Evolutionary conservation across 2,113 vertebrate species (phyloP).

Genomic region (Spermophilus dauricus): DNA sequence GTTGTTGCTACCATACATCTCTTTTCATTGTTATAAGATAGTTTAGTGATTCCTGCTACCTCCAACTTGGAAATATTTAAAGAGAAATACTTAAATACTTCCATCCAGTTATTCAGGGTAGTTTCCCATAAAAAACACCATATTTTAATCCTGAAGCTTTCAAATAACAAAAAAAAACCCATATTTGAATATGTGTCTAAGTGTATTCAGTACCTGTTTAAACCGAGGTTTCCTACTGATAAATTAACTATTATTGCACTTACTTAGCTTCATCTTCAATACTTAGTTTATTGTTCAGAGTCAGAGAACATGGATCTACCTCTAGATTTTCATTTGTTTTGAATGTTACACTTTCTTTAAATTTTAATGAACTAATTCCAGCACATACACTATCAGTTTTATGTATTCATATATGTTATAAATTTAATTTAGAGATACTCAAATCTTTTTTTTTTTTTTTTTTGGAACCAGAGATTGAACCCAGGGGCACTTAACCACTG

Average conservation of each 20-base stretch:
- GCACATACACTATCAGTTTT: constrained; percentile 3
- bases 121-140: neutral
- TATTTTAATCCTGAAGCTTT: neutral
- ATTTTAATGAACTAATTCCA: neutral
- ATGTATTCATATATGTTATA: neutral
- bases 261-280: neutral
- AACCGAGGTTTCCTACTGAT: neutral
- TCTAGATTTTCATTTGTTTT: neutral
- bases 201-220: neutral
- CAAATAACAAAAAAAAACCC: neutral
- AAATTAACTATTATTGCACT: neutral
- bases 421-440: constrained; percentile 2
- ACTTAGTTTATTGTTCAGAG: neutral
- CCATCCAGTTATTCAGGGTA: neutral
- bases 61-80: neutral
- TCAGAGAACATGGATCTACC: neutral
- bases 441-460: neutral
- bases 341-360: neutral
- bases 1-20: neutral
- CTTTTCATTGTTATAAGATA: neutral
- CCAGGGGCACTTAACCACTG: no score
- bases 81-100: neutral
- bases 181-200: neutral
- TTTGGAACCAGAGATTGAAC: no score
- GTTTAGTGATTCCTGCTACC: neutral